Evolutionary conservation across 2,888 invertebrate genomes (phyloP), one percentile per base, ranked within the genome.

Genomic region (Encarsia formosa): DNA sequence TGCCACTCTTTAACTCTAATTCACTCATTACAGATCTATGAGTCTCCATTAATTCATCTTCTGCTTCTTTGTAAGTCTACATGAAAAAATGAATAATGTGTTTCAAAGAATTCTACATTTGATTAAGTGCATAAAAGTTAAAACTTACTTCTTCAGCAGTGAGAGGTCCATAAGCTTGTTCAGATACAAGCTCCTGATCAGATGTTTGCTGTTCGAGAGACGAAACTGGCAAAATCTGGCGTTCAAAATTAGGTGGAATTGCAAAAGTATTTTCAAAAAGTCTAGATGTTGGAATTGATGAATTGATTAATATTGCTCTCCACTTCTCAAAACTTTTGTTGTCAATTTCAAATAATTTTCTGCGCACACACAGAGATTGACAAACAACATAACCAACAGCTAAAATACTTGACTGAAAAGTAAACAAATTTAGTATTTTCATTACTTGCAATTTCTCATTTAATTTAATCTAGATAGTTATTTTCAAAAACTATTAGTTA

Each of bases 361-460:
- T 68, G 13, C 67, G 67, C 4, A 74, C 60, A 52, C 74, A 72
- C 39, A 81, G 68, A 1, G 82, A 70, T 61, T 84, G 83, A 62
- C 80, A 81, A 18, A 83, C 76, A 52, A 81, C 80, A 81, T 82
- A 84, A 37, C 84, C 83, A 53, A 82, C 66, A 15, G 83, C 79
- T 39, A 84, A 65, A 16, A 79, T 78, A 61, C 83, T 78, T 59
- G 83, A 81, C 84, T 84, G 74, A 54, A 75, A 72, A 52, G 53
- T 23, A 50, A 31, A 52, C 29, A 38, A 34, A 20, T 13, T 8
- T 24, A 15, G 16, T 15, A 13, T n/a, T n/a, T n/a, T n/a, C n/a
- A 2, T 19, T 43, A 4, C 19, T 44, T 8, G 2, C 4, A 19
- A 6, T 31, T 47, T 38, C 20, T 20, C n/a, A 34, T 11, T 16